phyloP scores from a whole-genome alignment of 2,888 invertebrate species.

The Linnaemya tessellans region DNA sequence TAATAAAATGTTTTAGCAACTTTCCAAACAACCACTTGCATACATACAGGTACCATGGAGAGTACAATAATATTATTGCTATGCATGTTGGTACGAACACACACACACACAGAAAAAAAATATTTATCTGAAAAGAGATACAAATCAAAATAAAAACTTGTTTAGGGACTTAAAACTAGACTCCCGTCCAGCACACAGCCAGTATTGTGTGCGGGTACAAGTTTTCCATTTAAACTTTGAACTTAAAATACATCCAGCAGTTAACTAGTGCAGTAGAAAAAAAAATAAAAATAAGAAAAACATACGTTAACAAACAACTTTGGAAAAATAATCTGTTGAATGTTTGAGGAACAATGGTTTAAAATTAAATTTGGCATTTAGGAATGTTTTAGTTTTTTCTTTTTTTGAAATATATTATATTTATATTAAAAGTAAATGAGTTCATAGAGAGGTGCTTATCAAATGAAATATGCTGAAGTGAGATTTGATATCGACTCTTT shows the following conservation, averaged over 20 bases:
- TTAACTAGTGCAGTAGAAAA: constrained; percentile 3
- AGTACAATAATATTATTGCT: constrained; percentile 56
- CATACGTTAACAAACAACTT: constrained; percentile 14
- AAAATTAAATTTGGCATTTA: background rate
- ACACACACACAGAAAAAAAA: background rate
- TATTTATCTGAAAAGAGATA: constrained; percentile 53
- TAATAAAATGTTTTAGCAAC: constrained; percentile 40
- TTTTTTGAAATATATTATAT: too few relatives aligned
- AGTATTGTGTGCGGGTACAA: constrained; percentile 29
- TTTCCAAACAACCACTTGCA: constrained; percentile 33
- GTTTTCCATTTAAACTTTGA: constrained; percentile 57
- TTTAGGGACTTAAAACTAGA: constrained; percentile 29
- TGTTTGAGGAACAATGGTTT: constrained; percentile 4
- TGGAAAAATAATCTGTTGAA: constrained; percentile 47
- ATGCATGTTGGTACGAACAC: constrained; percentile 31
- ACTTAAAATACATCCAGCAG: constrained; percentile 21
- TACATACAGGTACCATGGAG: constrained; percentile 30
- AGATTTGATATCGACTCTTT: too few relatives aligned
- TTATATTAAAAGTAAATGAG: too few relatives aligned
- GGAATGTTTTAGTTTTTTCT: background rate
- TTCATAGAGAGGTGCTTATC: too few relatives aligned
- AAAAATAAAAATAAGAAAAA: background rate
- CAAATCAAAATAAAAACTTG: constrained; percentile 51
- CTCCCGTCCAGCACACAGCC: background rate
- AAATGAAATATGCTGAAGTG: too few relatives aligned